Conservation (phyloP, 2,888 invertebrate species). For the Scaptomyza polygonia region DNA sequence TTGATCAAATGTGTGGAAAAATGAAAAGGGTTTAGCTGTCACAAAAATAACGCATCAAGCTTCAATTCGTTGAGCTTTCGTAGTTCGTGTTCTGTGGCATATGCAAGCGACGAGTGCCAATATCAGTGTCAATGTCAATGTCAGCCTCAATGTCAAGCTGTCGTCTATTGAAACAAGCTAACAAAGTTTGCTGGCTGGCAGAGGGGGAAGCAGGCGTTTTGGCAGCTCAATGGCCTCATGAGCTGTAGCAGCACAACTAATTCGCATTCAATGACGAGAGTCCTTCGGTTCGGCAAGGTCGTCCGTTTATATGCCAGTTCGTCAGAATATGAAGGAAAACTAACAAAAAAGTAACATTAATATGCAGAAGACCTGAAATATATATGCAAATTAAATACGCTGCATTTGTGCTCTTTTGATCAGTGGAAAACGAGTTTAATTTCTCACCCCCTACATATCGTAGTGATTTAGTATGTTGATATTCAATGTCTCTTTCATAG, state of each 20-base stretch:
- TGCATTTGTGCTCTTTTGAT: slow-evolving; percentile 19
- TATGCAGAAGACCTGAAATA: slow-evolving; percentile 48
- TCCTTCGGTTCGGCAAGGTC: slow-evolving; percentile 37
- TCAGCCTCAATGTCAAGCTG: slow-evolving; percentile 63
- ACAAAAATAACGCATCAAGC: slow-evolving; percentile 15
- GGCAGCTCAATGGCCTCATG: slow-evolving; percentile 64
- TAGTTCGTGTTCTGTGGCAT: slow-evolving; percentile 27
- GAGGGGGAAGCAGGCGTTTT: slow-evolving; percentile 13
- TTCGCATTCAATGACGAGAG: slow-evolving; percentile 69
- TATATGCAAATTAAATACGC: slow-evolving; percentile 39
- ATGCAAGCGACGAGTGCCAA: slow-evolving; percentile 25
- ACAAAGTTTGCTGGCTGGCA: slow-evolving; percentile 34
- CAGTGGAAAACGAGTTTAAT: background rate
- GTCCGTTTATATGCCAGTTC: slow-evolving; percentile 34
- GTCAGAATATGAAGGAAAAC: slow-evolving; percentile 54
- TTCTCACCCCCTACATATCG: background rate
- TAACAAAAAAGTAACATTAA: slow-evolving; percentile 67
- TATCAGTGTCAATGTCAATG: slow-evolving; percentile 66
- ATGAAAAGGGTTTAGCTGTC: slow-evolving; percentile 21
- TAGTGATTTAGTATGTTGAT: background rate
- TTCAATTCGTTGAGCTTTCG: slow-evolving; percentile 8
- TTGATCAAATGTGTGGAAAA: slow-evolving; percentile 35
- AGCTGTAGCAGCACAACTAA: slow-evolving; percentile 72
- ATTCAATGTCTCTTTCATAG: background rate
- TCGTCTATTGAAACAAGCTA: slow-evolving; percentile 56